Evolutionary conservation across 2,888 invertebrate species (phyloP).

Genomic region (Acleris sparsana): DNA sequence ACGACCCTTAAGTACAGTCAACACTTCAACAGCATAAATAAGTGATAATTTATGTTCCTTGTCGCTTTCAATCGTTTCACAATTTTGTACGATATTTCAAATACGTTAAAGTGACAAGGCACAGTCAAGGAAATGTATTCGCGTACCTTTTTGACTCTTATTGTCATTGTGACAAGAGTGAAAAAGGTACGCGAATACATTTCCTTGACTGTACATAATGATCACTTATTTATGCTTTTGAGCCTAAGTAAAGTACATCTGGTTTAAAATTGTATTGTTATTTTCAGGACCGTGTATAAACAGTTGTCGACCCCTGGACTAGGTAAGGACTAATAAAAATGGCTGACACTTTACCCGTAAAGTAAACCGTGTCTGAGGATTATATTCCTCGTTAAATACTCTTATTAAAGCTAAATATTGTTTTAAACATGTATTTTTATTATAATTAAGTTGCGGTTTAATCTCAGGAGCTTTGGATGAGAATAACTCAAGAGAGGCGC

Average conservation of each 20-base stretch:
- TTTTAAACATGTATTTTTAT: background rate
- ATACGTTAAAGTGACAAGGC: no score
- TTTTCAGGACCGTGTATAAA: slow-evolving; percentile 65
- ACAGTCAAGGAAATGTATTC: no score
- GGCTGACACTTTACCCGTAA: background rate
- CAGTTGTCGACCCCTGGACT: slow-evolving; percentile 54
- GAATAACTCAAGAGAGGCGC: slow-evolving; percentile 52
- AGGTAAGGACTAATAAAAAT: slow-evolving; percentile 46
- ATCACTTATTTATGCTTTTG: no score
- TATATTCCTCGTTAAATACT: no score
- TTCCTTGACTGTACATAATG: no score
- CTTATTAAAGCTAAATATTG: background rate
- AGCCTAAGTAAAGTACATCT: background rate
- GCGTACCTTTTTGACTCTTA: no score
- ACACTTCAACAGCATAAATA: no score
- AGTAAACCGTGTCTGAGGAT: background rate
- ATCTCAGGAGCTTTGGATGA: slow-evolving; percentile 54
- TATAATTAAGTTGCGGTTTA: slow-evolving; percentile 14
- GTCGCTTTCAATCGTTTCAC: no score
- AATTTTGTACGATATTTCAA: no score
- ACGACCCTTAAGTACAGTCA: background rate
- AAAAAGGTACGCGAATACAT: no score
- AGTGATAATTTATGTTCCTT: no score
- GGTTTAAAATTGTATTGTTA: background rate
- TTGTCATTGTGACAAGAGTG: no score